Conservation (phyloP, 2,888 invertebrate genomes). For the Altica lythri region DNA sequence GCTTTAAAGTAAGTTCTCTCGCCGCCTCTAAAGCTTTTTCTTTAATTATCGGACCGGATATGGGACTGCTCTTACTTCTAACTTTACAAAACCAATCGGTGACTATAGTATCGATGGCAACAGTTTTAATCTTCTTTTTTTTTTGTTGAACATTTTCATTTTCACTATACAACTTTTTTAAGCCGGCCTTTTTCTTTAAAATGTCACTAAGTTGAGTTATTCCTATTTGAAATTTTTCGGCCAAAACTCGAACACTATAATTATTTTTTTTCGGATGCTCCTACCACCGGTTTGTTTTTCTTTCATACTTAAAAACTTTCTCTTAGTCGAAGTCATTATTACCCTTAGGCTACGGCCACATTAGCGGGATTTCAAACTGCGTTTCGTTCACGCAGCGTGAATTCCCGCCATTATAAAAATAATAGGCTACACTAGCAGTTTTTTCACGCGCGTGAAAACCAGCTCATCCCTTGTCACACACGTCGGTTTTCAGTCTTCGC, state of each 20-base stretch:
- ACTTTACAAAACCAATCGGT: constrained; percentile 9
- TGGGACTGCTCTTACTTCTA: not conserved
- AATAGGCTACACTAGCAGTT: too few relatives aligned
- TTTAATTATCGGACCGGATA: constrained; percentile 8
- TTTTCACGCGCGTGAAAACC: too few relatives aligned
- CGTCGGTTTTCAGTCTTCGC: too few relatives aligned
- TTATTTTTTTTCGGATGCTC: not conserved
- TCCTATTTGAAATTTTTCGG: not conserved
- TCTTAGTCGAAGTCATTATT: not conserved
- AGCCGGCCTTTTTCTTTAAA: not conserved
- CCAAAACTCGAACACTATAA: not conserved
- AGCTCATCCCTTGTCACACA: too few relatives aligned
- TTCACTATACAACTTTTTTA: not conserved
- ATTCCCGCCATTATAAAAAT: too few relatives aligned
- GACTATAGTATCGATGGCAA: not conserved
- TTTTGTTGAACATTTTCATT: constrained; percentile 3
- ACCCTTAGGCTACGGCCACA: too few relatives aligned
- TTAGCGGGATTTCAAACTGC: too few relatives aligned
- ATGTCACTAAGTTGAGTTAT: not conserved
- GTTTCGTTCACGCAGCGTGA: too few relatives aligned
- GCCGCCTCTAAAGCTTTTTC: constrained; percentile 7
- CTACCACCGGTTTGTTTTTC: not conserved
- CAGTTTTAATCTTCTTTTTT: constrained; percentile 10
- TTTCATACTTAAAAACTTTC: not conserved
- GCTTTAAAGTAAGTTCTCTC: too few relatives aligned